Conservation (phyloP, 2,888 invertebrate genomes). For the Drosophila mayaguana region DNA sequence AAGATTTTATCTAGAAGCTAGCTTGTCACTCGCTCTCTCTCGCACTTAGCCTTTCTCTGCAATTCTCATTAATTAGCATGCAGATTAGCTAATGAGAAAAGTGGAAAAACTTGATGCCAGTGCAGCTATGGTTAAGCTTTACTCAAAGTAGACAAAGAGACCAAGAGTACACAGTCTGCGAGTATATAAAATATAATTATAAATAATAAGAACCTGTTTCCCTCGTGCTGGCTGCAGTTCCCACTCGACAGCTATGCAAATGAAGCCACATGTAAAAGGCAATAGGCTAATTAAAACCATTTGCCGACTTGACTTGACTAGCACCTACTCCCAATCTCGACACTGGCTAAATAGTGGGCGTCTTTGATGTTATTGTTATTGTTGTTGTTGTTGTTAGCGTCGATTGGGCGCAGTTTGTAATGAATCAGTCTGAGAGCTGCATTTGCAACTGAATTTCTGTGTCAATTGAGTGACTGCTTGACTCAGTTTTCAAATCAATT, state of each 20-base stretch:
- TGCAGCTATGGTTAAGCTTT: background rate
- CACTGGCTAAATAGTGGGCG: constrained; percentile 49
- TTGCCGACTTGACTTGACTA: constrained; percentile 59
- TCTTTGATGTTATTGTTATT: background rate
- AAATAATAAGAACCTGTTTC: constrained; percentile 28
- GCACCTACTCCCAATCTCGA: constrained; percentile 21
- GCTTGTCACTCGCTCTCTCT: too few species aligned
- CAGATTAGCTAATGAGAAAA: constrained; percentile 7
- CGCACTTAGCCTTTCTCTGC: background rate
- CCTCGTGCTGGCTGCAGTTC: background rate
- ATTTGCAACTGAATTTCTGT: constrained; percentile 58
- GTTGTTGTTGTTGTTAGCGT: constrained; percentile 21
- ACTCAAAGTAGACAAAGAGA: background rate
- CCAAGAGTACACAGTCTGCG: background rate
- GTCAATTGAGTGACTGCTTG: constrained; percentile 69
- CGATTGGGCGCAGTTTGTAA: constrained; percentile 37
- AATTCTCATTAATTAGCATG: constrained; percentile 6
- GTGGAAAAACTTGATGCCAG: constrained; percentile 2
- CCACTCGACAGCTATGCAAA: constrained; percentile 56
- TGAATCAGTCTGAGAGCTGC: constrained; percentile 36
- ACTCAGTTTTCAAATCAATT: constrained; percentile 63
- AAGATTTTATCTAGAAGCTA: background rate
- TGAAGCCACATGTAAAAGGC: constrained; percentile 61
- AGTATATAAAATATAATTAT: constrained; percentile 25
- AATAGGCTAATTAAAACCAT: constrained; percentile 69